These are phyloP conservation scores for Thereva nobilitata DNA, from an alignment of 2,888 invertebrate genomes.

Conservation along the genomic window DNA sequence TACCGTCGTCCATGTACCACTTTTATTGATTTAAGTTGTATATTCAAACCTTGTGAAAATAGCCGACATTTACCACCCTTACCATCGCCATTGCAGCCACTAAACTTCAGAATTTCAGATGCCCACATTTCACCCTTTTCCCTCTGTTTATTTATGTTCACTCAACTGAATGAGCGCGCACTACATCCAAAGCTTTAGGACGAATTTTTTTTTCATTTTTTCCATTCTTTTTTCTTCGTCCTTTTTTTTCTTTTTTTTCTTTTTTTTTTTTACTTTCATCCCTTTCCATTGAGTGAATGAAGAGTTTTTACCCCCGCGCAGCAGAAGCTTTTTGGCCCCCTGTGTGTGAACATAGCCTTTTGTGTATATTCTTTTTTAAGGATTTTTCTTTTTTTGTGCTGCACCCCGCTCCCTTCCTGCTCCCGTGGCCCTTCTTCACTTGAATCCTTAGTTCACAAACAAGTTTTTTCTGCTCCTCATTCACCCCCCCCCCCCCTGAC, in stretches of 20 bases:
- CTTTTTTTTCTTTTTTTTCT: background rate
- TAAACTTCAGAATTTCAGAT: background rate
- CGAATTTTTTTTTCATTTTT: background rate
- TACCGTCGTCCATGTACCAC: background rate
- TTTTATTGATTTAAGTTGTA: conserved; percentile 31
- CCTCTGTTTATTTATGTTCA: conserved; percentile 9
- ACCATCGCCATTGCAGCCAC: background rate
- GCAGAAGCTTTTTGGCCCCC: conserved; percentile 23
- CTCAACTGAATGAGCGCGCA: conserved; percentile 22
- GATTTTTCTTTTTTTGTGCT: conserved; percentile 1
- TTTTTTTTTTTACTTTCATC: conserved; percentile 2
- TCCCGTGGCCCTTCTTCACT: background rate
- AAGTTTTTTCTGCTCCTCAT: no score
- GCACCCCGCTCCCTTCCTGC: background rate
- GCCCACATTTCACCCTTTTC: background rate
- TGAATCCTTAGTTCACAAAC: no score
- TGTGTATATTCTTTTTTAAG: conserved; percentile 19
- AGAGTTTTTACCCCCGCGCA: conserved; percentile 2
- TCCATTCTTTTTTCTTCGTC: conserved; percentile 3
- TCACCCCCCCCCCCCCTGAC: background rate
- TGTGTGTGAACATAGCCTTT: conserved; percentile 27
- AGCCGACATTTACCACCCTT: conserved; percentile 6
- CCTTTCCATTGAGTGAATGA: background rate
- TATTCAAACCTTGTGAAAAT: conserved; percentile 8
- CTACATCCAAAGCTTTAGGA: conserved; percentile 4